Conservation (phyloP, 2,888 invertebrate species). For the Camponotus fellah region DNA sequence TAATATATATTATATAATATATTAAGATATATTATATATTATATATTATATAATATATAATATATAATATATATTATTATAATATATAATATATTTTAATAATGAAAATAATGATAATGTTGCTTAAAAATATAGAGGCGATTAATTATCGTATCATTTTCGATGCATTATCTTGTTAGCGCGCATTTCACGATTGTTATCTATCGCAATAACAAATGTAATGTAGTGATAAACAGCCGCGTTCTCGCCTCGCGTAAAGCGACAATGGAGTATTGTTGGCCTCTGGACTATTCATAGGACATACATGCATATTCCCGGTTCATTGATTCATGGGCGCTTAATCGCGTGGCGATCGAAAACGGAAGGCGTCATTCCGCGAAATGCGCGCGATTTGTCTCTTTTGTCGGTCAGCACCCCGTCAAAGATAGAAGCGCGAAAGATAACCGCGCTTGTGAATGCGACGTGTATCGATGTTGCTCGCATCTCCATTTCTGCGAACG, state of each 20-base stretch:
- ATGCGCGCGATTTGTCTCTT: conserved; percentile 55
- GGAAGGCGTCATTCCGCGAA: conserved; percentile 60
- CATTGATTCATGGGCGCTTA: conserved; percentile 44
- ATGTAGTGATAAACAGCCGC: background rate
- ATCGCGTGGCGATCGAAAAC: conserved; percentile 57
- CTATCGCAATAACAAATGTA: background rate
- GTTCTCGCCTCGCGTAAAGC: background rate
- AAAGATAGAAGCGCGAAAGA: conserved; percentile 52
- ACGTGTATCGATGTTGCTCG: conserved; percentile 33
- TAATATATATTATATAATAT: too few relatives aligned
- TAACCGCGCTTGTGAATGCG: conserved; percentile 29
- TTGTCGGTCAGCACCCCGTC: conserved; percentile 56
- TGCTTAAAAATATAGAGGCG: background rate
- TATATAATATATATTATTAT: too few relatives aligned
- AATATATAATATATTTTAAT: background rate
- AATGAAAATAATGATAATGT: background rate
- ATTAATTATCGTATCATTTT: background rate
- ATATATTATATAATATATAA: too few relatives aligned
- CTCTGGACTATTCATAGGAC: conserved; percentile 21
- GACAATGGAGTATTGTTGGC: background rate
- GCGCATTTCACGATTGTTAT: background rate
- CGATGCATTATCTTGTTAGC: background rate
- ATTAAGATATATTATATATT: too few relatives aligned
- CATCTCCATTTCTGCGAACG: conserved; percentile 16
- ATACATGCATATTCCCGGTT: conserved; percentile 37